These are phyloP conservation scores for Apodemia mormo DNA, from an alignment of 2,888 invertebrate genomes.

Conservation along the genomic window DNA sequence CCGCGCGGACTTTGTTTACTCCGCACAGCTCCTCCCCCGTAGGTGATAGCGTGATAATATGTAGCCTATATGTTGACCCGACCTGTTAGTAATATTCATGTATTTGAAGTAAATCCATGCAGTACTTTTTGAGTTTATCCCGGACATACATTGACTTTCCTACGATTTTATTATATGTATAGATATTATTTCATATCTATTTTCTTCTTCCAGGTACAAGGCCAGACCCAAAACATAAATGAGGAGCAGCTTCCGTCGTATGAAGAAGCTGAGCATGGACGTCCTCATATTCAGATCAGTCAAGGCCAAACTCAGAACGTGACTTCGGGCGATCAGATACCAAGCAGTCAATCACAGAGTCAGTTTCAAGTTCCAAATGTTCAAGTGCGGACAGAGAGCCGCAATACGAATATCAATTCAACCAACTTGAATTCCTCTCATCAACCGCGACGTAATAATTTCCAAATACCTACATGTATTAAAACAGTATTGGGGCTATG, in stretches of 20 bases:
- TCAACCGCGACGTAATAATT: slow-evolving; percentile 19
- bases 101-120: no score
- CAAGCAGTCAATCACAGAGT: not conserved
- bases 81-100: no score
- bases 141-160: no score
- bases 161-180: no score
- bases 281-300: not conserved
- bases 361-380: not conserved
- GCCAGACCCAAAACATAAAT: not conserved
- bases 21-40: no score
- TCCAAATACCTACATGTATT: not conserved
- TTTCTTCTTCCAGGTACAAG: not conserved
- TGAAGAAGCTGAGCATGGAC: not conserved
- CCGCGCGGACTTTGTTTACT: no score
- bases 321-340: not conserved
- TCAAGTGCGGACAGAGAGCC: slow-evolving; percentile 20
- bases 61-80: no score
- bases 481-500: not conserved
- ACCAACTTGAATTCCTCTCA: slow-evolving; percentile 25
- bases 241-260: not conserved
- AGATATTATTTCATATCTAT: no score
- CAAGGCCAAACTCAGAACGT: not conserved
- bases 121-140: no score
- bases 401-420: slow-evolving; percentile 23
- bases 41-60: no score